Percentiles rank a stretch among this genome's conserved stretches.
Evolutionary conservation across 2,888 invertebrate species (phyloP).

Genomic region (Leuctra nigra): DNA sequence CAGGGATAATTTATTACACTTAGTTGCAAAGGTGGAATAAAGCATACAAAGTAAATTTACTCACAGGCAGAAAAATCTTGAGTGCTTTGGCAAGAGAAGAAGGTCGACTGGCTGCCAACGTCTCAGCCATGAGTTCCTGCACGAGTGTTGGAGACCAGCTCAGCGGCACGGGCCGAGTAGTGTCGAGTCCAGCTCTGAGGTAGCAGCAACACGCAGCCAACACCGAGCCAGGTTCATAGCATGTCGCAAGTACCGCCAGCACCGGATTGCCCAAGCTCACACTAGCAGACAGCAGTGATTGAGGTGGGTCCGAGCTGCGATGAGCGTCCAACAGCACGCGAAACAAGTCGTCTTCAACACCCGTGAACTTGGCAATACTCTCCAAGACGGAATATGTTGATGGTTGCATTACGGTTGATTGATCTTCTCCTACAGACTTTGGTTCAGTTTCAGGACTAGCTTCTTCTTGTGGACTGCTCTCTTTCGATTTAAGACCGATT

Average conservation of each 20-base stretch:
- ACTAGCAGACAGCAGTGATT: conserved; percentile 53
- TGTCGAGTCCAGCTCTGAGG: conserved; percentile 35
- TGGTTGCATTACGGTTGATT: too few relatives aligned
- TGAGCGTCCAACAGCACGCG: conserved; percentile 41
- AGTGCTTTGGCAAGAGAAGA: conserved; percentile 58
- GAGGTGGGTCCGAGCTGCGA: conserved; percentile 53
- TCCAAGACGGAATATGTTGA: too few relatives aligned
- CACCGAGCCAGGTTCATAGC: conserved; percentile 62
- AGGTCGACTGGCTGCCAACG: conserved; percentile 50
- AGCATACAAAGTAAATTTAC: conserved; percentile 2
- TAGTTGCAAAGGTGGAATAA: not conserved
- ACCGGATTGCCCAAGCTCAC: conserved; percentile 51
- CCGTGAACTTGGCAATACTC: too few relatives aligned
- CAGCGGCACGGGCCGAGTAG: not conserved
- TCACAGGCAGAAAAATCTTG: conserved; percentile 61
- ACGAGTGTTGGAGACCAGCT: conserved; percentile 21
- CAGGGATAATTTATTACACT: not conserved
- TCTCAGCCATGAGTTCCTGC: conserved; percentile 44
- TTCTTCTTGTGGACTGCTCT: not conserved
- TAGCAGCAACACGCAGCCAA: conserved; percentile 55
- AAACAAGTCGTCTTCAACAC: conserved; percentile 13
- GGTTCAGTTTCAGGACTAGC: conserved; percentile 1
- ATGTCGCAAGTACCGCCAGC: conserved; percentile 58
- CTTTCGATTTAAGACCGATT: conserved; percentile 35
- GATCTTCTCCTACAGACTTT: too few relatives aligned